A percentile compares a stretch with the other conserved stretches of the same genome.
These are phyloP conservation scores for Crossocerus cetratus DNA, from an alignment of 2,888 invertebrate species.

Conservation along the genomic window DNA sequence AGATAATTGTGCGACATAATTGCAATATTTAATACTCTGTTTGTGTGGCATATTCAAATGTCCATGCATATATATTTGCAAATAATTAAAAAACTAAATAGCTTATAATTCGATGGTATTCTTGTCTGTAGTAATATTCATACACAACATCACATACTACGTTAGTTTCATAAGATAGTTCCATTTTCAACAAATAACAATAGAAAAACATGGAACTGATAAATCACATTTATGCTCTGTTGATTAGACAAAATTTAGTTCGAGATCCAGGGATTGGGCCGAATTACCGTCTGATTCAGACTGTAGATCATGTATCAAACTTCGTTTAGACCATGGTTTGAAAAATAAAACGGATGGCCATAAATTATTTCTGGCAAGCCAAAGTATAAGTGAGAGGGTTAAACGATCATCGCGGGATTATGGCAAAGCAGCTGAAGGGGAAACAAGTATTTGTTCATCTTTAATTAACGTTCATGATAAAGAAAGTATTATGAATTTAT, in stretches of 20 bases:
- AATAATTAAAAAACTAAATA: constrained; percentile 5
- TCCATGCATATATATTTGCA: background rate
- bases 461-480: constrained; percentile 76
- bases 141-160: background rate
- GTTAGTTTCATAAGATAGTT: background rate
- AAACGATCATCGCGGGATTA: constrained; percentile 58
- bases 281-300: constrained; percentile 80
- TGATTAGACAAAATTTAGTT: constrained; percentile 87
- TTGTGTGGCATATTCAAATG: too few species aligned
- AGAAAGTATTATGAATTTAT: constrained; percentile 76
- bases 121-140: background rate
- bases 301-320: constrained; percentile 80
- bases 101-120: background rate
- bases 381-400: constrained; percentile 54
- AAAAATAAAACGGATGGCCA: constrained; percentile 69
- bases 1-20: too few species aligned
- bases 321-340: constrained; percentile 82
- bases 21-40: too few species aligned
- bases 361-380: constrained; percentile 65
- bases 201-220: background rate
- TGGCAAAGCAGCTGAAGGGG: constrained; percentile 66
- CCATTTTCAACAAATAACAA: too few species aligned
- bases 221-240: constrained; percentile 43
- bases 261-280: constrained; percentile 89
- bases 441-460: constrained; percentile 58